Evolutionary conservation across 1,140 invertebrate species (phyloP), one percentile per base, ranked within the genome.

Genomic region (Antheraea mylitta): DNA sequence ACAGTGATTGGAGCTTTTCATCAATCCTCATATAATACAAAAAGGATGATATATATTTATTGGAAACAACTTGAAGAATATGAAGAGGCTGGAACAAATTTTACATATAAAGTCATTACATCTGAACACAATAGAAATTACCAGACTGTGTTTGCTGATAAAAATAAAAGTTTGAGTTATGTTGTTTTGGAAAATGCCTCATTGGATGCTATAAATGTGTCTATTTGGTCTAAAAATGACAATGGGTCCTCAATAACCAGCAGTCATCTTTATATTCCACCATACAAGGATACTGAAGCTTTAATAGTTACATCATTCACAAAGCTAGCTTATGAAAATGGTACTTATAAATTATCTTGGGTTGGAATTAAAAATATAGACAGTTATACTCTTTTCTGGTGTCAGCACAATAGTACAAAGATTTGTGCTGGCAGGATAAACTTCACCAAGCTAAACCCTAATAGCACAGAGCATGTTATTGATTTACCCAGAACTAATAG

Each of bases 361-460:
- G 93, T 94, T 66, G 87, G 90, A 38, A 94, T 83, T 18, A 71
- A 85, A 64, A 79, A 85, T 60, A 84, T 92, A 58, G 83, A 93
- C 58, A 87, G 88, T 71, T 97, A 96, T 71, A 96, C 96, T 4
- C 93, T 97, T 36, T 97, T 96, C 80, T 96, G 95, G 95, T 96
- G 96, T 82, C 93, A 88, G 59, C 78, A 90, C 37, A 89, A 91
- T 75, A 74, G 73, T 22, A 89, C 85, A 59, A 78, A 84, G 64
- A 78, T 86, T 71, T 92, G 90, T 81, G 68, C 77, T 16, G 88
- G 86, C 0, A 75, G 82, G 18, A 82, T 92, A 74, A 84, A 90
- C 64, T 90, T 88, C 68, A 79, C 84, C 67, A 80, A 81, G 18
- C 73, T 92, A 11, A 70, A 86, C 70, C 73, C 85, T 7, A 72